These are phyloP conservation scores for Virgularia gustaviana DNA, from an alignment of 92 coral and sea anemone species.

Conservation along the genomic window DNA sequence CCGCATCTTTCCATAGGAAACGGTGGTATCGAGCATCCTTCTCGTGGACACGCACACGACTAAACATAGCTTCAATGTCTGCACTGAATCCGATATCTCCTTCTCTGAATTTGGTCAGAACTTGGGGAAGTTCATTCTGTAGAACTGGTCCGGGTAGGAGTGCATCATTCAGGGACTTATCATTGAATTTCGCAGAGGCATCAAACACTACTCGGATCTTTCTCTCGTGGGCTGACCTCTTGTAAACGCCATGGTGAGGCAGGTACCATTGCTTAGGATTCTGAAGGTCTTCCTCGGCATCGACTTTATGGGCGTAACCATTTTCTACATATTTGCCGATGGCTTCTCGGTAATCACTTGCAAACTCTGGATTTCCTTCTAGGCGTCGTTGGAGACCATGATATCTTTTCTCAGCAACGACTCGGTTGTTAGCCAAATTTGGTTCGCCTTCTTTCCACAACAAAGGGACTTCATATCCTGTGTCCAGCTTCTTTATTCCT, in stretches of 20 bases:
- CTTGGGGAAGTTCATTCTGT: slow-evolving; percentile 48
- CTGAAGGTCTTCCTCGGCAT: slow-evolving; percentile 44
- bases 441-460: slow-evolving; percentile 53
- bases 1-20: slow-evolving; percentile 57
- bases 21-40: slow-evolving; percentile 53
- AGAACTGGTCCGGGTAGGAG: slow-evolving; percentile 52
- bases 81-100: slow-evolving; percentile 52
- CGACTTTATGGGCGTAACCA: slow-evolving; percentile 50
- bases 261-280: slow-evolving; percentile 26
- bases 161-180: slow-evolving; percentile 46
- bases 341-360: slow-evolving; percentile 51
- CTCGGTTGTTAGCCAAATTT: slow-evolving; percentile 41
- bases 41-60: slow-evolving; percentile 44
- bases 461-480: slow-evolving; percentile 51
- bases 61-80: slow-evolving; percentile 58
- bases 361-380: slow-evolving; percentile 38
- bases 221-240: slow-evolving; percentile 7
- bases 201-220: slow-evolving; percentile 27
- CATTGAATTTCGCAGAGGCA: slow-evolving; percentile 24
- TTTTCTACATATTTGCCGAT: slow-evolving; percentile 45
- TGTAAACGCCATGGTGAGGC: slow-evolving; percentile 21
- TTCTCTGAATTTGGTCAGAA: slow-evolving; percentile 34
- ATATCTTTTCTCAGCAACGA: slow-evolving; percentile 53
- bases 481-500: slow-evolving; percentile 31
- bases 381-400: slow-evolving; percentile 51